A percentile compares a stretch with the other conserved stretches of the same genome.
These are phyloP conservation scores for Oceanites oceanicus DNA, from an alignment of 2,113 vertebrate genomes.

Conservation along the genomic window DNA sequence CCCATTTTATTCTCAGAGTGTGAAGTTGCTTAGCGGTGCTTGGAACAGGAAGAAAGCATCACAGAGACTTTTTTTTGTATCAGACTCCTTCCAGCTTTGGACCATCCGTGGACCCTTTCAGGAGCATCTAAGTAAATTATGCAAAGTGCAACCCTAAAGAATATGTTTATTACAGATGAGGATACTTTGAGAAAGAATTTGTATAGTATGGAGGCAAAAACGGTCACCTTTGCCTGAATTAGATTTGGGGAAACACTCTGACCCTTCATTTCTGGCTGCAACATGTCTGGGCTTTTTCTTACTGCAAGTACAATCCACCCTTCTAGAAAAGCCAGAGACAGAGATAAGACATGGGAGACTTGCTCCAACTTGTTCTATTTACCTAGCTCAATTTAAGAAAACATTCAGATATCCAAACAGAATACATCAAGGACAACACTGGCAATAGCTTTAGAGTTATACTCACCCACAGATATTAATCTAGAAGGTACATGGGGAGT, in stretches of 20 bases:
- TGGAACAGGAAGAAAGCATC: not conserved
- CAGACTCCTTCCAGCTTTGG: not conserved
- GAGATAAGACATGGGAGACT: not conserved
- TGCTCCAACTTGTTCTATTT: constrained; percentile 40
- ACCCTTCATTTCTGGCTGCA: not conserved
- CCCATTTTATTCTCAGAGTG: not conserved
- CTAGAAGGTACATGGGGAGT: not conserved
- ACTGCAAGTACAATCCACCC: not conserved
- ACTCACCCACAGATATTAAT: not conserved
- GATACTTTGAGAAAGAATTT: not conserved
- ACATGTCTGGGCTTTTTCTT: not conserved
- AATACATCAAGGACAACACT: not conserved
- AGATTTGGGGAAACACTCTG: not conserved
- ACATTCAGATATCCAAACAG: not conserved
- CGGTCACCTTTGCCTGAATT: not conserved
- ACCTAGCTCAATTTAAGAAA: constrained; percentile 10
- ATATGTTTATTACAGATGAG: not conserved
- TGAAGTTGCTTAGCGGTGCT: not conserved
- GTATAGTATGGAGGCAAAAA: not conserved
- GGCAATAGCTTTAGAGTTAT: not conserved
- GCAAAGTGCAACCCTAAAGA: not conserved
- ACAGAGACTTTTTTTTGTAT: not conserved
- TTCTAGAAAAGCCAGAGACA: not conserved
- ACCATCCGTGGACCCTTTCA: not conserved
- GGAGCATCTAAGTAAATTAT: not conserved